Evolutionary conservation across 2,888 invertebrate species (phyloP).

Genomic region (Amphipyra berbera): DNA sequence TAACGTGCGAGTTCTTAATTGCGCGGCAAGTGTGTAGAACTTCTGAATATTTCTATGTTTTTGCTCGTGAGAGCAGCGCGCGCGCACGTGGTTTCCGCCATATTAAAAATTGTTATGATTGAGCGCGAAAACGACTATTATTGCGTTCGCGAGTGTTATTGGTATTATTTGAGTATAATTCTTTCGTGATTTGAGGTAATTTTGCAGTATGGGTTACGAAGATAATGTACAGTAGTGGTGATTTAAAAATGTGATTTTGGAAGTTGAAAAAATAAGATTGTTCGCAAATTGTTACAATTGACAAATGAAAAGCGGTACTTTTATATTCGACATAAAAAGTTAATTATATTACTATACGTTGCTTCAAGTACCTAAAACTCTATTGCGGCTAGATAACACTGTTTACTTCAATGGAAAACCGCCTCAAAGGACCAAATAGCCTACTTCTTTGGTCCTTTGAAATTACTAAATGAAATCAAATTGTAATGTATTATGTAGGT

Average conservation of each 20-base stretch:
- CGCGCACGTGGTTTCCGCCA: constrained; percentile 24
- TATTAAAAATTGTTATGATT: constrained; percentile 50
- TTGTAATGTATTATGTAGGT: no score
- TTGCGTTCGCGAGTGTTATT: constrained; percentile 36
- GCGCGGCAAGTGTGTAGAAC: background rate
- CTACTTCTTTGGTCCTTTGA: no score
- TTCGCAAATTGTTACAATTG: background rate
- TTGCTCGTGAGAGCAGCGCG: background rate
- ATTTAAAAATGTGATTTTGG: constrained; percentile 15
- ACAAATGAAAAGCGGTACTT: no score
- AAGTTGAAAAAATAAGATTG: background rate
- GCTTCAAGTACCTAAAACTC: no score
- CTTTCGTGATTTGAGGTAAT: constrained; percentile 25
- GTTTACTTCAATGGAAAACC: no score
- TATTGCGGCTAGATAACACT: no score
- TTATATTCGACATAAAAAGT: no score
- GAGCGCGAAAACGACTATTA: constrained; percentile 44
- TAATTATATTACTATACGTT: no score
- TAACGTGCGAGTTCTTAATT: no score
- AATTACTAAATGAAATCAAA: no score
- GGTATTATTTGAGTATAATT: constrained; percentile 35
- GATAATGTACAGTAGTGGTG: background rate
- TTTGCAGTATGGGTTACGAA: background rate
- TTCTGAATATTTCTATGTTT: constrained; percentile 18
- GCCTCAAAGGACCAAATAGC: no score